These are phyloP conservation scores for Egretta garzetta DNA, from an alignment of 2,113 vertebrate species.

Conservation along the genomic window DNA sequence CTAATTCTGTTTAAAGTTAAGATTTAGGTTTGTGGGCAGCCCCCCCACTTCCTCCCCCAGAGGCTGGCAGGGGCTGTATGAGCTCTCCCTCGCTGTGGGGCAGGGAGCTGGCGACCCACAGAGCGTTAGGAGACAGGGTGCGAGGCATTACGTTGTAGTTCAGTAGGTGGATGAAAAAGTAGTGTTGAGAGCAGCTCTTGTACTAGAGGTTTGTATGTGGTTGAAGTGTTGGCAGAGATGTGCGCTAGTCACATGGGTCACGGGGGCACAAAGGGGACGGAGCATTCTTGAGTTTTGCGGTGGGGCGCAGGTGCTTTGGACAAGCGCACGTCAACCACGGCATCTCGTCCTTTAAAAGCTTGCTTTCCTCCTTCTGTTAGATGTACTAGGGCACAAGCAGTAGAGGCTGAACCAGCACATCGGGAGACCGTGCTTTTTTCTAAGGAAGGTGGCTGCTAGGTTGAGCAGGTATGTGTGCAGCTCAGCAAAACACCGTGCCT, in stretches of 20 bases:
- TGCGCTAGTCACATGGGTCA: accelerated
- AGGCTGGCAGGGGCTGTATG: background rate
- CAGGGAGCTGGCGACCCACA: background rate
- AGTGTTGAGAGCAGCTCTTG: background rate
- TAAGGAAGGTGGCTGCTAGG: background rate
- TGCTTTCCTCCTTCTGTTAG: background rate
- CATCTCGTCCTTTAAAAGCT: background rate
- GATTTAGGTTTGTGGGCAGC: background rate
- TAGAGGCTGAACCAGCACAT: background rate
- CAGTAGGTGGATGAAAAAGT: background rate
- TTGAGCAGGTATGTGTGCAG: background rate
- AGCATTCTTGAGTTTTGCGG: too few relatives aligned
- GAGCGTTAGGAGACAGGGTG: background rate
- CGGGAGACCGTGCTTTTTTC: background rate
- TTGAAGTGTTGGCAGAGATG: background rate
- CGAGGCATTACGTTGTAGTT: background rate
- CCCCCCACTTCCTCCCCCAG: accelerated
- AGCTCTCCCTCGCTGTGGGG: background rate
- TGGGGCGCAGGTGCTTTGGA: background rate
- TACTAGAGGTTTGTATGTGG: background rate
- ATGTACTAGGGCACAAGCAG: background rate
- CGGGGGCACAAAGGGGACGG: accelerated
- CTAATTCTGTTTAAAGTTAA: constrained; percentile 54
- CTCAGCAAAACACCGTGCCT: background rate
- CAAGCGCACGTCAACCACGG: background rate